Evolutionary conservation across 2,113 vertebrate species (phyloP).

Genomic region (Platycercus adscitus): DNA sequence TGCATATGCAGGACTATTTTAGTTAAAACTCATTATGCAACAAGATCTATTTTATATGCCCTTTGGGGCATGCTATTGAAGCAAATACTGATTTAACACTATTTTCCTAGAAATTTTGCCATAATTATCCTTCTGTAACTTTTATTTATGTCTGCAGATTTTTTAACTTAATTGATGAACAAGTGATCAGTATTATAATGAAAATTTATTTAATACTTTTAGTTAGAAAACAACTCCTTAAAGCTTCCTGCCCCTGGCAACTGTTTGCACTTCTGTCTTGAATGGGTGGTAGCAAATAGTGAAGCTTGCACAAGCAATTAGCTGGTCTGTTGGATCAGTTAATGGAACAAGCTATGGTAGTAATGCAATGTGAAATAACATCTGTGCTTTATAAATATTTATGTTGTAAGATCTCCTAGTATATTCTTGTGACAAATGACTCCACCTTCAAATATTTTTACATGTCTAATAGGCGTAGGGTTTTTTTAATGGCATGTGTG

Average conservation of each 20-base stretch:
- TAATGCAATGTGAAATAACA: conserved; percentile 61
- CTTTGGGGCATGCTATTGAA: neutral
- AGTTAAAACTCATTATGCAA: neutral
- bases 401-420: conserved; percentile 30
- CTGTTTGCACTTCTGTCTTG: neutral
- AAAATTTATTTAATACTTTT: neutral
- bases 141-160: neutral
- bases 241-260: neutral
- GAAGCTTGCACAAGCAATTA: conserved; percentile 43
- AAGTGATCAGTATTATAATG: neutral
- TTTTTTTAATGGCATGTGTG: neutral
- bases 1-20: neutral
- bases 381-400: conserved; percentile 82
- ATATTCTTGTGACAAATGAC: conserved; percentile 17
- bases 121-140: neutral
- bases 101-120: neutral
- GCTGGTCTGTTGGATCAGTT: conserved; percentile 66
- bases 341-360: conserved; percentile 67
- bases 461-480: neutral
- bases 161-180: neutral
- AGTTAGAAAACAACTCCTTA: neutral
- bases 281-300: conserved; percentile 26
- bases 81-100: neutral
- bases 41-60: neutral
- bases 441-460: conserved; percentile 37